A percentile compares a stretch with the other conserved stretches of the same genome.
Conservation (phyloP, 2,113 vertebrate genomes). For the Mirza zaza region DNA sequence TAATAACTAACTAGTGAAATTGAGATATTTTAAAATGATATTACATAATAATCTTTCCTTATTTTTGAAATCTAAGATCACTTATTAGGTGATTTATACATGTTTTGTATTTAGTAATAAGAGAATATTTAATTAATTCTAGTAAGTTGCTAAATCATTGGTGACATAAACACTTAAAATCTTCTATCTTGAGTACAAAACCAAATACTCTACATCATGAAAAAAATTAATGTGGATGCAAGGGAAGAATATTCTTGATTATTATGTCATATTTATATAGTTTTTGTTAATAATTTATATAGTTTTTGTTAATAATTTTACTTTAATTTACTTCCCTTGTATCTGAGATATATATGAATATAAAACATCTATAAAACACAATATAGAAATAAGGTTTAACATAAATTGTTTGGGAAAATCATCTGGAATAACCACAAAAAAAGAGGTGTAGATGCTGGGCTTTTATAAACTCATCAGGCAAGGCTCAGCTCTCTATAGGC, state of each 20-base stretch:
- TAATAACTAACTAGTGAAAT: background rate
- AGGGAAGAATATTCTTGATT: background rate
- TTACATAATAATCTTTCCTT: background rate
- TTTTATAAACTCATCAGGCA: slow-evolving; percentile 28
- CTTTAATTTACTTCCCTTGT: background rate
- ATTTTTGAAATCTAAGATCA: background rate
- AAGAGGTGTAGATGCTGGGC: background rate
- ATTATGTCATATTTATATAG: background rate
- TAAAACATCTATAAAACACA: background rate
- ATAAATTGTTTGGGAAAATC: background rate
- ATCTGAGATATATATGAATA: background rate
- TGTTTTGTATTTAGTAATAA: background rate
- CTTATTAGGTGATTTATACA: background rate
- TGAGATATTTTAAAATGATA: background rate
- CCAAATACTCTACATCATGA: background rate
- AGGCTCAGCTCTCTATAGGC: background rate
- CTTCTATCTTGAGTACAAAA: background rate
- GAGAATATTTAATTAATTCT: background rate
- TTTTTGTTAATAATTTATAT: background rate
- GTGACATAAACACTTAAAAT: background rate
- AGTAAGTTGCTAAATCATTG: background rate
- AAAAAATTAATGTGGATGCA: background rate
- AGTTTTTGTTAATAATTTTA: background rate
- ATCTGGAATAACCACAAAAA: slow-evolving; percentile 13
- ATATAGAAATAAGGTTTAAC: background rate